Conservation (phyloP, 2,113 vertebrate genomes). For the Gobius niger region DNA sequence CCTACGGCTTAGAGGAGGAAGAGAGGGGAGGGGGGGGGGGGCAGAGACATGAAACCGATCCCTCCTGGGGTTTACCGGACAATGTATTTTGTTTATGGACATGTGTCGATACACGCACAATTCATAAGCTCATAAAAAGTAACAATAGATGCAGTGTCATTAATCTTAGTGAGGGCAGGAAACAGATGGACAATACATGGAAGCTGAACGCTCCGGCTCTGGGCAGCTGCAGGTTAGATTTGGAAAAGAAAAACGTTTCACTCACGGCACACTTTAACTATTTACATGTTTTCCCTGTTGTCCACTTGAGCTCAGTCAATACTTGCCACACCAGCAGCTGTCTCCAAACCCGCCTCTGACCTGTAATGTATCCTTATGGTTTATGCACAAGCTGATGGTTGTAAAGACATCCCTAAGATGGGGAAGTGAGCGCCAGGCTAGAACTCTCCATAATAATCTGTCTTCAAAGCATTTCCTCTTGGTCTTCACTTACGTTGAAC, state of each 20-base stretch:
- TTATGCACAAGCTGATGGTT: conserved; percentile 33
- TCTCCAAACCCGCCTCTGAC: conserved; percentile 55
- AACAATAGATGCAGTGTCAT: conserved; percentile 52
- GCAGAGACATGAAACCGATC: conserved; percentile 50
- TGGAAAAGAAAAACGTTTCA: conserved; percentile 51
- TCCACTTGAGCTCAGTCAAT: conserved; percentile 57
- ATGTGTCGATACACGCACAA: conserved; percentile 45
- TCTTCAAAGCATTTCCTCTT: too few species aligned
- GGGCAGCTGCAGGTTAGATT: conserved; percentile 51
- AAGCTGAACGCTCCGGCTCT: conserved; percentile 42
- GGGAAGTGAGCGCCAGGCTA: conserved; percentile 2
- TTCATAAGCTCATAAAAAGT: conserved; percentile 38
- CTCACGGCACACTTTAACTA: conserved; percentile 54
- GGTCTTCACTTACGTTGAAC: too few species aligned
- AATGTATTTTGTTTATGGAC: conserved; percentile 52
- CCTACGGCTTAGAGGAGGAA: conserved; percentile 46
- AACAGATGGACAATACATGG: conserved; percentile 68
- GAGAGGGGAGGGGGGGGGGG: conserved; percentile 27
- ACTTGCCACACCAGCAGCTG: conserved; percentile 59
- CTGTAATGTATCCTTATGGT: conserved; percentile 43
- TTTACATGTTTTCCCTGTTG: conserved; percentile 54
- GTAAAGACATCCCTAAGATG: conserved; percentile 11
- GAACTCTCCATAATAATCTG: not conserved
- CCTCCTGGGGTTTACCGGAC: conserved; percentile 45
- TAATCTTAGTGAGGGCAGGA: conserved; percentile 54